phyloP scores from a whole-genome alignment of 2,888 invertebrate species.

The Ischnus inquisitorius region DNA sequence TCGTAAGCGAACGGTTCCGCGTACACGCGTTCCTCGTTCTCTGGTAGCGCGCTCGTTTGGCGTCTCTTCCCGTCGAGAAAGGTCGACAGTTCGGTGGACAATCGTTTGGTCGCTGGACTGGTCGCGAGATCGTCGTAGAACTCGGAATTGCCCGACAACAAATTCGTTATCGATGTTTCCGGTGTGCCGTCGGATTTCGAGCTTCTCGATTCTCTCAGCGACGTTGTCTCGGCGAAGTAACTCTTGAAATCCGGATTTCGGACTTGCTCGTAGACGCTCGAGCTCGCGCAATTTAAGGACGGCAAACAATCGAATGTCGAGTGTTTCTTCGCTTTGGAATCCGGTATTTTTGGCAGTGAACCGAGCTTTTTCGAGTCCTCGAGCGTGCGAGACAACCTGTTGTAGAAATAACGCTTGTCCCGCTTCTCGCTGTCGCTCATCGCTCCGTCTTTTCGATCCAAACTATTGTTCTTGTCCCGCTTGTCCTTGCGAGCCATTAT shows the following conservation, averaged over 20 bases:
- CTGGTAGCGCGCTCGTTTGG: conserved; percentile 49
- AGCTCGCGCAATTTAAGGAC: conserved; percentile 80
- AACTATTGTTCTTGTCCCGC: conserved; percentile 35
- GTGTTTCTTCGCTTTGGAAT: conserved; percentile 65
- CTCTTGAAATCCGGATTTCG: conserved; percentile 68
- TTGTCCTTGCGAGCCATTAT: conserved; percentile 68
- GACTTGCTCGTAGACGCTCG: conserved; percentile 72
- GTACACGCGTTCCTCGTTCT: conserved; percentile 88
- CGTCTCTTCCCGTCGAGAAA: conserved; percentile 66
- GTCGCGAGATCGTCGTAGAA: conserved; percentile 57
- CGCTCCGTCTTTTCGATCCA: conserved; percentile 75
- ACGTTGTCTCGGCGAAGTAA: conserved; percentile 63
- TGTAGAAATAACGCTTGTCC: conserved; percentile 70
- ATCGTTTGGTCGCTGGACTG: conserved; percentile 67
- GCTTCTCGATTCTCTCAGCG: conserved; percentile 33
- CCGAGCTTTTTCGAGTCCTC: conserved; percentile 68
- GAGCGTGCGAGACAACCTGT: conserved; percentile 72
- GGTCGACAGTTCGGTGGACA: conserved; percentile 69
- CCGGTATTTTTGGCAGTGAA: conserved; percentile 58
- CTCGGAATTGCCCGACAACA: conserved; percentile 60
- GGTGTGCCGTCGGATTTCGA: conserved; percentile 66
- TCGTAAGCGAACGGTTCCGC: conserved; percentile 87
- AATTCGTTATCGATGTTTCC: conserved; percentile 54
- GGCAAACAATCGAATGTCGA: conserved; percentile 83
- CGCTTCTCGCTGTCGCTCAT: conserved; percentile 75